phyloP scores from a whole-genome alignment of 2,113 vertebrate species.

The Pedetes capensis region DNA sequence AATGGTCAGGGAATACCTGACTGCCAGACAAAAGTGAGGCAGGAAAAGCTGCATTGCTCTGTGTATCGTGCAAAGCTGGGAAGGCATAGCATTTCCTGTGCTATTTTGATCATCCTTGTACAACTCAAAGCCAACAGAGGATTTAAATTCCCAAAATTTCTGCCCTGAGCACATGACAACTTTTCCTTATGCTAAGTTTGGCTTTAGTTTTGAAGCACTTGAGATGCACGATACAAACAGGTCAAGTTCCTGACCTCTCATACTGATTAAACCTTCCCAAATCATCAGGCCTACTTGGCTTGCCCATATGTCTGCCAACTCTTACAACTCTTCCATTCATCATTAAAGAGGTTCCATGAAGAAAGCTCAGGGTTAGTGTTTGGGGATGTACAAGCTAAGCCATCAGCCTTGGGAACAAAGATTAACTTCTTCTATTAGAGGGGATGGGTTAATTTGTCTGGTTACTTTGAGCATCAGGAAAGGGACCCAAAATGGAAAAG shows the following conservation, averaged over 20 bases:
- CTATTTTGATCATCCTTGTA: neutral
- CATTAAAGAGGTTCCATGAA: conserved; percentile 58
- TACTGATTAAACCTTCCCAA: neutral
- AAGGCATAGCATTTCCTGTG: neutral
- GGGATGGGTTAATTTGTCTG: neutral
- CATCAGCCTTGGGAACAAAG: conserved; percentile 65
- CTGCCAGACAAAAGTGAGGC: neutral
- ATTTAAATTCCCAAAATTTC: neutral
- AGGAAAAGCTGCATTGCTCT: neutral
- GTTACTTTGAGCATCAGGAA: conserved; percentile 34
- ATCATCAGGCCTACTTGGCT: neutral
- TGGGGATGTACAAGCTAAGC: conserved; percentile 60
- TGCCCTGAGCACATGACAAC: conserved; percentile 15
- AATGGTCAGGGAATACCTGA: neutral
- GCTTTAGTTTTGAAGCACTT: conserved; percentile 30
- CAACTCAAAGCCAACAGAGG: neutral
- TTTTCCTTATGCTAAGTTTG: conserved; percentile 38
- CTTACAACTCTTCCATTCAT: neutral
- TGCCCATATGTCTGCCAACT: neutral
- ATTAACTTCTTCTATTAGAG: conserved; percentile 53
- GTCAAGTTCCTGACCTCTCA: neutral
- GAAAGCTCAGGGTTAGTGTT: conserved; percentile 57
- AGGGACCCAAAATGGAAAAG: conserved; percentile 9
- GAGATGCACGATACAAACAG: conserved; percentile 2
- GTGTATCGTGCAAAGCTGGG: neutral